Conservation (phyloP, 2,797 vertebrate species). For the Heterohyrax brucei region DNA sequence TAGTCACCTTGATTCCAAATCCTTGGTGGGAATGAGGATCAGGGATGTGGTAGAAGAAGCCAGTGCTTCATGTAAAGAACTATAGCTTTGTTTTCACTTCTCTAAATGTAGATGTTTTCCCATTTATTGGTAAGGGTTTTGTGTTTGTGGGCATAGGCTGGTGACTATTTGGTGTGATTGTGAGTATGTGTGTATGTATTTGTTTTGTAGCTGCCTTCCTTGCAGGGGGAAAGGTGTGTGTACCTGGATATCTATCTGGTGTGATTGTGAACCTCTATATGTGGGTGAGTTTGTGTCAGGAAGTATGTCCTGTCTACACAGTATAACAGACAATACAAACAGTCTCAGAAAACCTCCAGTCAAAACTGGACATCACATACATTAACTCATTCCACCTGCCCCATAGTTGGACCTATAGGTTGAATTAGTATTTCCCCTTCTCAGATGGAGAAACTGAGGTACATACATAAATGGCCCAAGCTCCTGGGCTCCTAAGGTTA, state of each 20-base stretch:
- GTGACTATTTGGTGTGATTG: not conserved
- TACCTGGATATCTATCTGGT: too few relatives aligned
- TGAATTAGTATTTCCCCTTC: not conserved
- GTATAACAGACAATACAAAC: not conserved
- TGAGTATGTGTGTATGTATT: not conserved
- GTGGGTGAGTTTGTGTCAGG: not conserved
- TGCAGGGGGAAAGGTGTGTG: too few relatives aligned
- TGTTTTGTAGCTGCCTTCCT: too few relatives aligned
- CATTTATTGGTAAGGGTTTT: not conserved
- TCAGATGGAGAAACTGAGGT: not conserved
- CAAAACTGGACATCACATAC: not conserved
- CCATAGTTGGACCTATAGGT: not conserved
- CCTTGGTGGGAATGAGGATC: not conserved
- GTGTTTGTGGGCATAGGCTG: not conserved
- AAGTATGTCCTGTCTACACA: not conserved
- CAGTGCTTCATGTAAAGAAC: not conserved
- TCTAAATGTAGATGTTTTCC: not conserved
- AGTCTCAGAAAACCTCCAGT: not conserved
- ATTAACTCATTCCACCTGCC: not conserved
- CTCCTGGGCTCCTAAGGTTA: not conserved
- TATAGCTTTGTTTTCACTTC: not conserved
- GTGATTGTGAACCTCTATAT: too few relatives aligned
- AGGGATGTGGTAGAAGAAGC: not conserved
- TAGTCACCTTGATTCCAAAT: not conserved
- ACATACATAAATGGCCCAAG: not conserved